Conservation (phyloP, 2,888 invertebrate species). For the Taphrorychus bicolor region DNA sequence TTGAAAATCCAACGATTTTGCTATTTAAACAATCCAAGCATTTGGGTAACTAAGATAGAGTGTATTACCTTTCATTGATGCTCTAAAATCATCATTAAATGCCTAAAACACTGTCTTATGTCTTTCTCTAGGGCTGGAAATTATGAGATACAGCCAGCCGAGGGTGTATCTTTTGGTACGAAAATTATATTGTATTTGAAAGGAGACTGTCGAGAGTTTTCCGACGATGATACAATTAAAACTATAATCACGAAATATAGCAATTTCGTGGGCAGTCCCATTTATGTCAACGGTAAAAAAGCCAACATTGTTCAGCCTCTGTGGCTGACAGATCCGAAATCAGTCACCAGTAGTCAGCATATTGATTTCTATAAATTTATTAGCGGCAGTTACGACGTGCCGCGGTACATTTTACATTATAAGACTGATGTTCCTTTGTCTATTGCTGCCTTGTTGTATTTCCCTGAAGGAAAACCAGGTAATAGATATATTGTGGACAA, state of each 20-base stretch:
- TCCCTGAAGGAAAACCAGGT: slow-evolving; percentile 82
- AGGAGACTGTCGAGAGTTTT: slow-evolving; percentile 85
- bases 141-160: slow-evolving; percentile 88
- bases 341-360: slow-evolving; percentile 85
- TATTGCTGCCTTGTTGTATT: slow-evolving; percentile 88
- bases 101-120: too few relatives aligned
- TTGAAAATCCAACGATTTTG: too few relatives aligned
- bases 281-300: slow-evolving; percentile 87
- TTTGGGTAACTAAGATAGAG: too few relatives aligned
- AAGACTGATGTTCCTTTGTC: slow-evolving; percentile 92
- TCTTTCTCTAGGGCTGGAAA: slow-evolving; percentile 72
- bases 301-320: slow-evolving; percentile 90
- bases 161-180: slow-evolving; percentile 86
- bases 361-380: slow-evolving; percentile 92
- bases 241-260: slow-evolving; percentile 94
- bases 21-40: too few relatives aligned
- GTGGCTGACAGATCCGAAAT: slow-evolving; percentile 92
- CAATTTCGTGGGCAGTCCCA: slow-evolving; percentile 95
- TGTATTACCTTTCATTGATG: too few relatives aligned
- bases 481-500: too few relatives aligned
- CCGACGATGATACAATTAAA: slow-evolving; percentile 85
- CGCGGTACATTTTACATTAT: slow-evolving; percentile 90
- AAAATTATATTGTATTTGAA: slow-evolving; percentile 92
- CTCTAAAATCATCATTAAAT: too few relatives aligned
- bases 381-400: slow-evolving; percentile 84